These are phyloP conservation scores for Linurgus olivaceus DNA, from an alignment of 2,797 vertebrate species.

Conservation along the genomic window DNA sequence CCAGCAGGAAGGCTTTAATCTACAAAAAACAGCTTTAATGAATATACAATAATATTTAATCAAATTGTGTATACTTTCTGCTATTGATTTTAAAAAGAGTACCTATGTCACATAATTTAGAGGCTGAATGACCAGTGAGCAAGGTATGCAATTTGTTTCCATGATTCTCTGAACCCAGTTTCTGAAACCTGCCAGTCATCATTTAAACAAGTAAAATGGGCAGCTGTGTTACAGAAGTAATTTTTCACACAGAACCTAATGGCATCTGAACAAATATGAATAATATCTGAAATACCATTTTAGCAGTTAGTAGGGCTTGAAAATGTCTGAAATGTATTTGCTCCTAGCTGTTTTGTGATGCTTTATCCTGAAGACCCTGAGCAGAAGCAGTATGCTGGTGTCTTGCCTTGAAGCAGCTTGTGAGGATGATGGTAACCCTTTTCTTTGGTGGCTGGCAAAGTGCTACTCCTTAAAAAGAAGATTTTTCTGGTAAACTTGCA, in stretches of 20 bases:
- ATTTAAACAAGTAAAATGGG: conserved; percentile 35
- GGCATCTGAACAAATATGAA: conserved; percentile 54
- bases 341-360: background rate
- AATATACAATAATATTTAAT: background rate
- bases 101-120: conserved; percentile 6
- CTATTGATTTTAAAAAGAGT: conserved; percentile 28
- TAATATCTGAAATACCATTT: conserved; percentile 49
- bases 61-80: background rate
- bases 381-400: background rate
- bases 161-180: conserved; percentile 14
- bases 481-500: background rate
- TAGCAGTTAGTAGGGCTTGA: conserved; percentile 58
- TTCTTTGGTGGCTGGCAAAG: background rate
- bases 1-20: background rate
- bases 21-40: background rate
- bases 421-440: background rate
- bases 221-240: conserved; percentile 13
- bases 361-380: background rate
- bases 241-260: conserved; percentile 56
- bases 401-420: background rate
- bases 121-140: background rate
- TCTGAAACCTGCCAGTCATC: conserved; percentile 57
- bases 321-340: conserved; percentile 51
- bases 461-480: background rate
- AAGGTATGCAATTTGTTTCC: conserved; percentile 23